Conservation (phyloP, 2,797 vertebrate species). For the Benthosema pterotum region DNA sequence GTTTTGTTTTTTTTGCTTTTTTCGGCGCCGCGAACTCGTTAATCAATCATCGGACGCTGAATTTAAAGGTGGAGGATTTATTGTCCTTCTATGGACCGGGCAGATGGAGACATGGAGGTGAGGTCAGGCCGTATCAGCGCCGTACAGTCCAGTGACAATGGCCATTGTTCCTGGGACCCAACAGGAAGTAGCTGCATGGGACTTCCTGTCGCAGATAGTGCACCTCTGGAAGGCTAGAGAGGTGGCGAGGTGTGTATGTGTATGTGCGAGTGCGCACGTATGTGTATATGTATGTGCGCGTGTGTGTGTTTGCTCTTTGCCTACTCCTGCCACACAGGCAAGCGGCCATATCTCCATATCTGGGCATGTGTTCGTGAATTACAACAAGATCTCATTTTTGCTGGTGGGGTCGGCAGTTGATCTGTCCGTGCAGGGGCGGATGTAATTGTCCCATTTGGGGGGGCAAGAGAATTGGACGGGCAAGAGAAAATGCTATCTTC, state of each 20-base stretch:
- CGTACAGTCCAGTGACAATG: slow-evolving; percentile 72
- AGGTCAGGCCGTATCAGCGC: slow-evolving; percentile 79
- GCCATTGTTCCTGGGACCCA: slow-evolving; percentile 78
- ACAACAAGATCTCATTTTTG: slow-evolving; percentile 61
- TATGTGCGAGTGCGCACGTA: slow-evolving; percentile 31
- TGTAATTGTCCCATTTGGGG: too few relatives aligned
- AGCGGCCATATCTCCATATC: not conserved
- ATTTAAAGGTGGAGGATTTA: slow-evolving; percentile 81
- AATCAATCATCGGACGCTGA: slow-evolving; percentile 74
- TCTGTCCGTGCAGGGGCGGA: too few relatives aligned
- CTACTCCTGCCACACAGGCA: not conserved
- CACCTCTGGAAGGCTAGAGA: slow-evolving; percentile 65
- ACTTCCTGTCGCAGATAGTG: slow-evolving; percentile 81
- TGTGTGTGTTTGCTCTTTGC: not conserved
- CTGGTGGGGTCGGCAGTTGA: slow-evolving; percentile 61
- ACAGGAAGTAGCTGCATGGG: slow-evolving; percentile 80
- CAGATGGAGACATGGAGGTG: slow-evolving; percentile 79
- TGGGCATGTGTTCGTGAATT: slow-evolving; percentile 18
- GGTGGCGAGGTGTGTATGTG: slow-evolving; percentile 59
- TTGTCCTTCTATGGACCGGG: slow-evolving; percentile 55
- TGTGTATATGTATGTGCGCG: slow-evolving; percentile 7
- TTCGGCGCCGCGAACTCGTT: slow-evolving; percentile 66
- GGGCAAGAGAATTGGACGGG: too few relatives aligned
- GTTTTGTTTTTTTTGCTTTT: not conserved
- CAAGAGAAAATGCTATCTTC: too few relatives aligned